Percentiles rank a stretch among this genome's conserved stretches.
phyloP scores from a whole-genome alignment of 2,797 vertebrate species.

The Anableps anableps region DNA sequence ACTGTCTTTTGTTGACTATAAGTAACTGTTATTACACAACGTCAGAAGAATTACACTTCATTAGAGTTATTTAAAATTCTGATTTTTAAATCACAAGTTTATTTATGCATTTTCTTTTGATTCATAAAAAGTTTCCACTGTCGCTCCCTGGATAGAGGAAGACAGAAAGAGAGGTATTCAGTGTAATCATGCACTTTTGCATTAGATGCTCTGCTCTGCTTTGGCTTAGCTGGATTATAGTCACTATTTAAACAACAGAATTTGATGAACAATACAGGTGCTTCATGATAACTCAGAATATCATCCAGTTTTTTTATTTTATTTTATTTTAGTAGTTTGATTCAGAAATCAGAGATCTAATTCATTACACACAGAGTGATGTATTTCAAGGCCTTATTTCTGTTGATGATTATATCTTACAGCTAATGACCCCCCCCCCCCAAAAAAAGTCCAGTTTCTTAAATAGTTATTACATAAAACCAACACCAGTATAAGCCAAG shows the following conservation, averaged over 20 bases:
- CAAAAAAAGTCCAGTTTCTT: too few species aligned
- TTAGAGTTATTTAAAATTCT: not conserved
- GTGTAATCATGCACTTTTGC: slow-evolving; percentile 59
- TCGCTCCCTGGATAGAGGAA: slow-evolving; percentile 96
- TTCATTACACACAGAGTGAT: not conserved
- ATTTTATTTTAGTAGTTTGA: not conserved
- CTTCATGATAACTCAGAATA: not conserved
- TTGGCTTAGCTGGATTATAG: slow-evolving; percentile 41
- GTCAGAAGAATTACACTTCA: not conserved
- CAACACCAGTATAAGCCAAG: too few species aligned
- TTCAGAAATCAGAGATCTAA: not conserved
- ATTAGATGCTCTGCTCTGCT: slow-evolving; percentile 60
- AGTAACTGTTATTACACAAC: not conserved
- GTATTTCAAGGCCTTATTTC: not conserved
- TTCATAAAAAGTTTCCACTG: slow-evolving; percentile 64
- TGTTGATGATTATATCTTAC: not conserved
- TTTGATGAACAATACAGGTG: not conserved
- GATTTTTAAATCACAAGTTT: slow-evolving; percentile 16
- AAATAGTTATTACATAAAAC: too few species aligned
- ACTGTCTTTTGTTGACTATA: not conserved
- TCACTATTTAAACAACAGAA: slow-evolving; percentile 10
- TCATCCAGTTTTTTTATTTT: too few species aligned
- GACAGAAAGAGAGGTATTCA: slow-evolving; percentile 95
- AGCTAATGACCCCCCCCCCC: too few species aligned
- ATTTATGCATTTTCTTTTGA: slow-evolving; percentile 51